Evolutionary conservation across 2,797 vertebrate genomes (phyloP).

Genomic region (Melanotaenia pygmaea): DNA sequence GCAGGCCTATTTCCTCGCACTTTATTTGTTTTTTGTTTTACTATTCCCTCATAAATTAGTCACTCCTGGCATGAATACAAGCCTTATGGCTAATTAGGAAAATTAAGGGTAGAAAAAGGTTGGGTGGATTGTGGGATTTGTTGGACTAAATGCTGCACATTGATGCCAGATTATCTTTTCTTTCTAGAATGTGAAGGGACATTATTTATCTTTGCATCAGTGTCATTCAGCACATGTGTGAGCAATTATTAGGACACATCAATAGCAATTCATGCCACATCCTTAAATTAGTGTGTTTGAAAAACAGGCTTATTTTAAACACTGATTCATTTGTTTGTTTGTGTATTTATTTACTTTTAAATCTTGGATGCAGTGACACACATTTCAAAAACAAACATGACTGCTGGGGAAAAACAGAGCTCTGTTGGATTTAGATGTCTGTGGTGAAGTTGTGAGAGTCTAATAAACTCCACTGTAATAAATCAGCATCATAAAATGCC

Average conservation of each 20-base stretch:
- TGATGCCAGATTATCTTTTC: neutral
- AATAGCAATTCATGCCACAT: constrained; percentile 14
- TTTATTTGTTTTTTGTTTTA: constrained; percentile 38
- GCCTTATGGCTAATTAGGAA: constrained; percentile 50
- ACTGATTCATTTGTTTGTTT: neutral
- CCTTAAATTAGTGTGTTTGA: neutral
- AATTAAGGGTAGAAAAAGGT: constrained; percentile 26
- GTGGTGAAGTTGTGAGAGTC: constrained; percentile 45
- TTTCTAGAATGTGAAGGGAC: constrained; percentile 12
- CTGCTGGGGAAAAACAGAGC: constrained; percentile 30
- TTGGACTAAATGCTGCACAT: neutral
- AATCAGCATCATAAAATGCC: constrained; percentile 60
- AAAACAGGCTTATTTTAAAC: neutral
- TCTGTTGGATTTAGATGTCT: constrained; percentile 53
- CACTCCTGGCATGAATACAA: constrained; percentile 53
- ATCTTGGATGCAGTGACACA: neutral
- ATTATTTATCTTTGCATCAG: constrained; percentile 29
- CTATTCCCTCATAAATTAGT: constrained; percentile 51
- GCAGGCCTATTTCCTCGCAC: constrained; percentile 33
- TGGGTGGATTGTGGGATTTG: constrained; percentile 40
- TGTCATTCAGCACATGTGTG: constrained; percentile 6
- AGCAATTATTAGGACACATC: neutral
- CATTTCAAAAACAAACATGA: constrained; percentile 9
- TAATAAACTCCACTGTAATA: constrained; percentile 41
- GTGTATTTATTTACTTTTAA: neutral